These are phyloP conservation scores for Cephus spinipes DNA, from an alignment of 2,888 invertebrate genomes.

Conservation along the genomic window DNA sequence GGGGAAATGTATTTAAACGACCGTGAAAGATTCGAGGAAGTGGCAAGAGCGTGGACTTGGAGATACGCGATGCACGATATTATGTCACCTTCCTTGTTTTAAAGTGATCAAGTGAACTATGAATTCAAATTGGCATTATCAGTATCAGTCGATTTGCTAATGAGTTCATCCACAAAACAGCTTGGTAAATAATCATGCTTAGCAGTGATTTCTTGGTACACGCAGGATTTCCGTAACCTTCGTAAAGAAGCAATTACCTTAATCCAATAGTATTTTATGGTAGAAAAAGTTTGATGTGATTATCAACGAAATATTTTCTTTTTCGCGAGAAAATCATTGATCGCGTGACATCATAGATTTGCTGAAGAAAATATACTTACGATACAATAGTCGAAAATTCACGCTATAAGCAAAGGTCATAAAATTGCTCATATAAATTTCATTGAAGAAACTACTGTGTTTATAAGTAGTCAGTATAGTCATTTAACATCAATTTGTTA, in stretches of 20 bases:
- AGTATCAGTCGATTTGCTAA: not conserved
- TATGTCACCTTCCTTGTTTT: constrained; percentile 57
- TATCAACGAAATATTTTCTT: not conserved
- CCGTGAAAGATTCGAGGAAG: constrained; percentile 79
- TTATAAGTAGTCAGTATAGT: not conserved
- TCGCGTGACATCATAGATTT: not conserved
- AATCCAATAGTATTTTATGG: not conserved
- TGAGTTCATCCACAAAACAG: not conserved
- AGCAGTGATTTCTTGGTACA: not conserved
- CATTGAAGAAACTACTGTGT: not conserved
- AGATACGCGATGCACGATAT: constrained; percentile 87
- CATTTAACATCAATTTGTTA: not conserved
- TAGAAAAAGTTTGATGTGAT: not conserved
- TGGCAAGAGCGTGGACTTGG: constrained; percentile 91
- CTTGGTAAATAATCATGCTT: too few species aligned
- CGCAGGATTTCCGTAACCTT: not conserved
- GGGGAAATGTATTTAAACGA: constrained; percentile 83
- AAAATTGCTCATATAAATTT: not conserved
- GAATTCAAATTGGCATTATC: not conserved
- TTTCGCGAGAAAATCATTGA: not conserved
- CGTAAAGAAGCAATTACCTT: not conserved
- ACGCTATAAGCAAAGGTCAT: not conserved
- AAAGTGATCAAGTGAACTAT: not conserved
- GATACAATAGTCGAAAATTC: too few species aligned
- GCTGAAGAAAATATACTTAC: not conserved